These are phyloP conservation scores for Rhaphigaster nebulosa DNA, from an alignment of 2,888 invertebrate species.

Conservation along the genomic window DNA sequence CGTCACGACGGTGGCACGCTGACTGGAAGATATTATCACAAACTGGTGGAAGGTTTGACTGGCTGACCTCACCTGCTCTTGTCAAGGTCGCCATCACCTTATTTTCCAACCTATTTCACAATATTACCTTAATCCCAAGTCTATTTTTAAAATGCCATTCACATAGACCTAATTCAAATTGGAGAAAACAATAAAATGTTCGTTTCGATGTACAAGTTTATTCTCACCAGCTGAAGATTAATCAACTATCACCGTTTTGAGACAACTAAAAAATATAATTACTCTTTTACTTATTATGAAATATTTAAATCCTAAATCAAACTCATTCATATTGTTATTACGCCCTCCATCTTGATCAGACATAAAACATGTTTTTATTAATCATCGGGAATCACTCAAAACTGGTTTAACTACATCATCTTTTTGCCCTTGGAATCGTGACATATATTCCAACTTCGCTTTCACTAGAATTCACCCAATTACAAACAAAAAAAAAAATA, in stretches of 20 bases:
- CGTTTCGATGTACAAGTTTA: not conserved
- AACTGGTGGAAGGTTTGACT: constrained; percentile 40
- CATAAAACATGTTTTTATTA: not conserved
- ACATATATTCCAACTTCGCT: not conserved
- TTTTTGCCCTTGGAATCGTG: not conserved
- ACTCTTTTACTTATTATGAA: not conserved
- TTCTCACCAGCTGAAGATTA: not conserved
- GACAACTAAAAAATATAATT: not conserved
- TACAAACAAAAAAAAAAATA: not conserved
- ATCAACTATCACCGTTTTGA: not conserved
- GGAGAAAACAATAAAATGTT: not conserved
- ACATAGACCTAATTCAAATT: not conserved
- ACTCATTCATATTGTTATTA: not conserved
- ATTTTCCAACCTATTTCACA: constrained; percentile 40
- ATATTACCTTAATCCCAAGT: constrained; percentile 9
- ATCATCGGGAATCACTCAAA: not conserved
- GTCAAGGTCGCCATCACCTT: constrained; percentile 46
- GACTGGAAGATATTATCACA: constrained; percentile 9
- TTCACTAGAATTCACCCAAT: not conserved
- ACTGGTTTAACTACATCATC: not conserved
- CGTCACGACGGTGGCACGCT: not conserved
- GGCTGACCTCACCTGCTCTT: not conserved
- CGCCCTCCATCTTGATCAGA: not conserved
- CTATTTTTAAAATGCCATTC: constrained; percentile 21
- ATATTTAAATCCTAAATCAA: not conserved